Evolutionary conservation across 2,113 vertebrate species (phyloP).

Genomic region (Tachuris rubrigastra): DNA sequence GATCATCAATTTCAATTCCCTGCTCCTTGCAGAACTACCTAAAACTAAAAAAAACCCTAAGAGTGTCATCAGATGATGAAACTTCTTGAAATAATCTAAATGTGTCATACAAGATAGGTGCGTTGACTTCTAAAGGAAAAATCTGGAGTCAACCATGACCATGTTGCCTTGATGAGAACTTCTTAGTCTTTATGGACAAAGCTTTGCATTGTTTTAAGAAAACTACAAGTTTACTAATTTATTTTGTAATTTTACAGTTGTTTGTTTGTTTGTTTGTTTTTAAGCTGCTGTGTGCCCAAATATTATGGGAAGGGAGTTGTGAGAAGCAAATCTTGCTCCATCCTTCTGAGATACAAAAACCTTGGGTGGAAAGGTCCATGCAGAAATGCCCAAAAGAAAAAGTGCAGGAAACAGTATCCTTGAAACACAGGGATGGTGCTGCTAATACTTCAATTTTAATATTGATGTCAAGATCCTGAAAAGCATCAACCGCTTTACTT

Average conservation of each 20-base stretch:
- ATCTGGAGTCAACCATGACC: neutral
- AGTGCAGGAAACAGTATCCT: neutral
- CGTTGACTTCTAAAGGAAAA: neutral
- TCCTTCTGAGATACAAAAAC: neutral
- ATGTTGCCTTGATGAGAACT: neutral
- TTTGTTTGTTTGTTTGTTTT: neutral
- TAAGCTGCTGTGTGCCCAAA: neutral
- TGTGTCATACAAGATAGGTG: neutral
- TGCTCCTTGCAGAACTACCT: neutral
- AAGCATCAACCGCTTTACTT: neutral
- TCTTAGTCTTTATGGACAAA: neutral
- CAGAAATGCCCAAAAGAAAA: neutral
- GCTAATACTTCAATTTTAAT: neutral
- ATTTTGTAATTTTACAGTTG: neutral
- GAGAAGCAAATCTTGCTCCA: neutral
- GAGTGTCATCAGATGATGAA: fast-evolving
- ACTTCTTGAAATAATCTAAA: neutral
- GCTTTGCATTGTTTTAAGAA: neutral
- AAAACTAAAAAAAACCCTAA: neutral
- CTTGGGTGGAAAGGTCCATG: neutral
- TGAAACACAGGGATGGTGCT: neutral
- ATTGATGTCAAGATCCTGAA: neutral
- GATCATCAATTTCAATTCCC: neutral
- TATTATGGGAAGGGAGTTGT: neutral
- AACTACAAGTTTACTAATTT: neutral